phyloP scores from a whole-genome alignment of 2,888 invertebrate genomes.

The Sialis fuliginosa region DNA sequence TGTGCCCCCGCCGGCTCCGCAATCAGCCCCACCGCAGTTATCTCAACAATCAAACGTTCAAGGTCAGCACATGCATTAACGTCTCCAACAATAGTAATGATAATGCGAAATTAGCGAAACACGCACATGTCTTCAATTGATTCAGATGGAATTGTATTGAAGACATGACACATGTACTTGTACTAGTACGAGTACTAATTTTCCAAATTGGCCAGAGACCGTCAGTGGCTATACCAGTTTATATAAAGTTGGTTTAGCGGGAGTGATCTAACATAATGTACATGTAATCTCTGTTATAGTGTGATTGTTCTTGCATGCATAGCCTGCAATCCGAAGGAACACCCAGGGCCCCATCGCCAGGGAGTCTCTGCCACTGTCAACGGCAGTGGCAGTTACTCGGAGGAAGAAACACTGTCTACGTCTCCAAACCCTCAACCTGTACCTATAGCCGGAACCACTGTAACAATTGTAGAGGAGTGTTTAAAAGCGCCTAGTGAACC shows the following conservation, averaged over 20 bases:
- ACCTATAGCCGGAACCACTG: conserved; percentile 28
- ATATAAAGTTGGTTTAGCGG: no score
- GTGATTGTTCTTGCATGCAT: not conserved
- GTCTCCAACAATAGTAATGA: no score
- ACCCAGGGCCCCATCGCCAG: conserved; percentile 20
- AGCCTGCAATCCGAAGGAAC: conserved; percentile 1
- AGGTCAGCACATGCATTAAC: conserved; percentile 17
- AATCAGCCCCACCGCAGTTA: conserved; percentile 48
- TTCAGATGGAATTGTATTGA: no score
- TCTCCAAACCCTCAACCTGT: conserved; percentile 8
- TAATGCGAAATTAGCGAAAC: no score
- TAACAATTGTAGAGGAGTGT: conserved; percentile 11
- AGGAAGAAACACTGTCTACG: conserved; percentile 10
- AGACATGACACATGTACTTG: no score
- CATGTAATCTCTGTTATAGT: not conserved
- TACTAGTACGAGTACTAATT: no score
- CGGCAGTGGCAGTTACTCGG: conserved; percentile 11
- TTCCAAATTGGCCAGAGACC: no score
- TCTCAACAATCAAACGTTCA: conserved; percentile 38
- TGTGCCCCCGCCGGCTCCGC: conserved; percentile 42
- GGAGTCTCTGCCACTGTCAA: conserved; percentile 7
- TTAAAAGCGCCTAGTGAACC: conserved; percentile 9
- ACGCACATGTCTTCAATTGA: no score
- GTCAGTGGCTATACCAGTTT: no score
- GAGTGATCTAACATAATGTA: no score